A percentile compares a stretch with the other conserved stretches of the same genome.
phyloP scores from a whole-genome alignment of 2,888 invertebrate genomes.

The Nemoura dubitans region DNA sequence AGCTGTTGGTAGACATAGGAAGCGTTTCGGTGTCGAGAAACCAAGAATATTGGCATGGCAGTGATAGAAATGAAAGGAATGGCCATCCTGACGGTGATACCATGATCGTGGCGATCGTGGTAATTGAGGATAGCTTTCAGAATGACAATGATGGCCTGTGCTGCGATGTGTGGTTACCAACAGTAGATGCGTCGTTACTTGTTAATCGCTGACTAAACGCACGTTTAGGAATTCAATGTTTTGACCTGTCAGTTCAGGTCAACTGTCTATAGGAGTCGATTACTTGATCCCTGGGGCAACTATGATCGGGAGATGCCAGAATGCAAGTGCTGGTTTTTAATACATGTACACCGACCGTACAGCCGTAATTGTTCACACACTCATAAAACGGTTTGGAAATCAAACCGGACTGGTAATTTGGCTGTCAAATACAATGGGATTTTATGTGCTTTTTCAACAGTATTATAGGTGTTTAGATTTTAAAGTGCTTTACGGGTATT shows the following conservation, averaged over 20 bases:
- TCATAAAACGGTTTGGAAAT: neutral
- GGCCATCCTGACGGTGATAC: neutral
- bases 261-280: slow-evolving; percentile 5
- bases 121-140: neutral
- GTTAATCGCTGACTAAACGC: neutral
- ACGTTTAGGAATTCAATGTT: neutral
- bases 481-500: neutral
- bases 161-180: neutral
- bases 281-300: neutral
- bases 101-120: neutral
- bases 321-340: neutral
- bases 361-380: neutral
- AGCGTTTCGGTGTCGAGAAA: no score
- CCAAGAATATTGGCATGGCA: no score
- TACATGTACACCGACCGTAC: neutral
- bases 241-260: neutral
- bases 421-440: neutral
- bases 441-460: neutral
- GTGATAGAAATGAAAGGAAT: neutral
- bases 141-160: neutral
- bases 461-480: neutral
- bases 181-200: neutral
- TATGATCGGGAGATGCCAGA: neutral
- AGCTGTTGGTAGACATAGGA: no score
- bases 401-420: neutral